Evolutionary conservation across 2,113 vertebrate genomes (phyloP).

Genomic region (Bos javanicus): DNA sequence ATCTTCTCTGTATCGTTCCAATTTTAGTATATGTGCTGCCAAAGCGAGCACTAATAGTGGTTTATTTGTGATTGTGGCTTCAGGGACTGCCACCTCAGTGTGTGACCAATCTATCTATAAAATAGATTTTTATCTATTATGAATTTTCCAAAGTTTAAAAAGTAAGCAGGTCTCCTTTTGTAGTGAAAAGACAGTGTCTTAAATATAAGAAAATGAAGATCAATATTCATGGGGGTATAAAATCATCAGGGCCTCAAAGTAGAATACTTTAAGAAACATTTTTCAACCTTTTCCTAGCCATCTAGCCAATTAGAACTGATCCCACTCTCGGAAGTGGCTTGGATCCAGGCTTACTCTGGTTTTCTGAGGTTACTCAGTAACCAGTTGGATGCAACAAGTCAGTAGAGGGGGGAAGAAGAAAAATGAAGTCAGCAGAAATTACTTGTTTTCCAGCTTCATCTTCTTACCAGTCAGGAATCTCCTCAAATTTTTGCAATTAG

Average conservation of each 20-base stretch:
- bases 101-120: neutral
- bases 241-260: neutral
- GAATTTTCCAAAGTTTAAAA: neutral
- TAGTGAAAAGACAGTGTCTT: neutral
- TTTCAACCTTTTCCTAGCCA: neutral
- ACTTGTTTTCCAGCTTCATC: neutral
- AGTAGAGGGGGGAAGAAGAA: neutral
- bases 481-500: neutral
- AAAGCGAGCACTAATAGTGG: neutral
- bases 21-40: too few relatives aligned
- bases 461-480: neutral
- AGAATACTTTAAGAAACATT: neutral
- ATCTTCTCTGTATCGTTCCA: too few relatives aligned
- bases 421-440: neutral
- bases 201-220: neutral
- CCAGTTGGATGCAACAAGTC: neutral
- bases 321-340: neutral
- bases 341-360: neutral
- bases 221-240: neutral
- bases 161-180: neutral
- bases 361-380: neutral
- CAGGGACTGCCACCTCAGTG: neutral
- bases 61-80: conserved; percentile 1
- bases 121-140: neutral
- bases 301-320: neutral